A percentile compares a stretch with the other conserved stretches of the same genome.
Conservation (phyloP, 2,797 vertebrate species). For the Pseudocheirus occidentalis region DNA sequence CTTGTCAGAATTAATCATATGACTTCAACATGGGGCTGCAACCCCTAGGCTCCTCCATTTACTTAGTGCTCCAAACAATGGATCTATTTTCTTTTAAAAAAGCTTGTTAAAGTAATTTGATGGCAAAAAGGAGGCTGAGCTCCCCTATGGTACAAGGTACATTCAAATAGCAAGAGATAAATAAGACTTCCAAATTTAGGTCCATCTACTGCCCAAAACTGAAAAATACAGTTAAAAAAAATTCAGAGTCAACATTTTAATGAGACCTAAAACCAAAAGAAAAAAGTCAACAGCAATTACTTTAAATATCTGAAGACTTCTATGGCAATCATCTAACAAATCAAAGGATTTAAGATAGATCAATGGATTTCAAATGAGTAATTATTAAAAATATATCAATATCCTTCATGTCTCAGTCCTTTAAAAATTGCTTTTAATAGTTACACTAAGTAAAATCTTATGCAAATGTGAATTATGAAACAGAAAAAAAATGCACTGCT, state of each 20-base stretch:
- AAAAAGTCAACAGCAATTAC: conserved; percentile 34
- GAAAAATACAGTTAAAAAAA: background rate
- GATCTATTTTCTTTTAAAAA: conserved; percentile 36
- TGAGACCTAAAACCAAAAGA: conserved; percentile 33
- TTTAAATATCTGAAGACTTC: conserved; percentile 44
- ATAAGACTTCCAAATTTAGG: conserved; percentile 46
- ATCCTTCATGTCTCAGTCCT: conserved; percentile 30
- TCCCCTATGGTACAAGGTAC: background rate
- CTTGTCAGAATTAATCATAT: conserved; percentile 43
- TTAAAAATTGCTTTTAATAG: conserved; percentile 35
- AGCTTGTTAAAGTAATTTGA: conserved; percentile 30
- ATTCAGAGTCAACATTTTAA: conserved; percentile 46
- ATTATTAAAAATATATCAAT: background rate
- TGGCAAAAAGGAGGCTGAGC: conserved; percentile 31
- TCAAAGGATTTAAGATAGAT: conserved; percentile 27
- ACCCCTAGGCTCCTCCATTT: conserved; percentile 9
- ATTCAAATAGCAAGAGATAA: conserved; percentile 49
- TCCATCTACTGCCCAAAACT: conserved; percentile 36
- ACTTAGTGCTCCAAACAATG: conserved; percentile 45
- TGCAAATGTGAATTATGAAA: conserved; percentile 24
- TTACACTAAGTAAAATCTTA: conserved; percentile 43
- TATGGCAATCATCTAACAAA: conserved; percentile 49
- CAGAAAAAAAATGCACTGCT: background rate
- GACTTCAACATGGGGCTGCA: background rate
- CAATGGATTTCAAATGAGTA: conserved; percentile 29